phyloP scores from a whole-genome alignment of 2,797 vertebrate genomes.

The Florisuga fusca region DNA sequence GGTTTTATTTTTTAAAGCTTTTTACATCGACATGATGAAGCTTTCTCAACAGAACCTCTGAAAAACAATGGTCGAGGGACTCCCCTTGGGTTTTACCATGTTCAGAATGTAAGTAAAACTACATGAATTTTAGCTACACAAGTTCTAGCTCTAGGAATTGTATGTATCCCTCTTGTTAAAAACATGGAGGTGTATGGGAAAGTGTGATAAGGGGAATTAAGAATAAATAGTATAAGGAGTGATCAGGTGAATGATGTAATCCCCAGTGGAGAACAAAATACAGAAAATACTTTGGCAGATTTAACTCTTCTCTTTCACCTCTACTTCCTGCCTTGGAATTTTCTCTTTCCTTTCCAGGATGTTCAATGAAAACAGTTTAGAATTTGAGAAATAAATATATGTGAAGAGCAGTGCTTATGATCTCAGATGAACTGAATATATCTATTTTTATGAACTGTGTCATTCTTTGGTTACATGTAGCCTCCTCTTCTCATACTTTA shows the following conservation, averaged over 20 bases:
- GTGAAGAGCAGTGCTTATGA: neutral
- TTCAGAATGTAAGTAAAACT: conserved; percentile 91
- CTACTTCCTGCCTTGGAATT: conserved; percentile 22
- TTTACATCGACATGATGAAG: conserved; percentile 98
- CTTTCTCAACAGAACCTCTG: conserved; percentile 97
- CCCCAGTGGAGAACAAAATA: neutral
- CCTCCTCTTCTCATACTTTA: neutral
- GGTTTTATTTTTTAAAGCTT: conserved; percentile 82
- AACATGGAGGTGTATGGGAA: neutral
- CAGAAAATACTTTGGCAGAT: too few relatives aligned
- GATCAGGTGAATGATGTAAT: conserved; percentile 1
- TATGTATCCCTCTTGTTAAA: neutral
- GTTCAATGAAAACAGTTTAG: neutral
- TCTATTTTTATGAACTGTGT: neutral
- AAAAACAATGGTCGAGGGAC: conserved; percentile 94
- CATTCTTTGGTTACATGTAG: neutral
- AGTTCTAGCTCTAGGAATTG: neutral
- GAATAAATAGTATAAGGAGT: neutral
- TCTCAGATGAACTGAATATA: neutral
- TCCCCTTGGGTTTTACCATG: conserved; percentile 95
- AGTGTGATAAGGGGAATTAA: neutral
- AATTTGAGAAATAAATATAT: neutral
- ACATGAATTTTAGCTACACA: neutral
- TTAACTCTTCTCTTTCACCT: neutral
- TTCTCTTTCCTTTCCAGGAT: neutral